phyloP scores from a whole-genome alignment of 2,113 vertebrate genomes.

The Sitta europaea region DNA sequence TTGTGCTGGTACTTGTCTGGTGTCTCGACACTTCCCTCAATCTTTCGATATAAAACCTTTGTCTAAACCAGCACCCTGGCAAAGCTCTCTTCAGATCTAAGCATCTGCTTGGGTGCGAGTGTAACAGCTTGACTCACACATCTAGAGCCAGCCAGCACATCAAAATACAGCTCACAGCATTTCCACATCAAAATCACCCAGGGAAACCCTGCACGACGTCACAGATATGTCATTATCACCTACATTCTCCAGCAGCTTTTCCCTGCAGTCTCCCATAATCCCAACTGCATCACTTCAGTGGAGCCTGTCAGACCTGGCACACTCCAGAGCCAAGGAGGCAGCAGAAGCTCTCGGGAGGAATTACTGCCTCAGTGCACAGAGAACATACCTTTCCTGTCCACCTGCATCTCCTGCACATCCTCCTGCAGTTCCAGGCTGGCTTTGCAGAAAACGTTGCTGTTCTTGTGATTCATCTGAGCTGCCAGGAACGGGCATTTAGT shows the following conservation, averaged over 20 bases:
- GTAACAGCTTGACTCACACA: neutral
- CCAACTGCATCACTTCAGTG: neutral
- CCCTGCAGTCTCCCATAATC: neutral
- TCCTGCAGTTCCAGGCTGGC: slow-evolving; percentile 90
- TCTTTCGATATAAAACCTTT: neutral
- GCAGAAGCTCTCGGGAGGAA: neutral
- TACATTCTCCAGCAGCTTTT: neutral
- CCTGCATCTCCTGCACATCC: slow-evolving; percentile 89
- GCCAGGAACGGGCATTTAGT: slow-evolving; percentile 95
- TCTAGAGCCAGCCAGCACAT: neutral
- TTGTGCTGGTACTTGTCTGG: neutral
- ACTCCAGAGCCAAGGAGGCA: neutral
- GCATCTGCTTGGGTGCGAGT: neutral
- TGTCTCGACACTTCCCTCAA: rapidly evolving
- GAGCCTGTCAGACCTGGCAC: neutral
- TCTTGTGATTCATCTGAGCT: slow-evolving; percentile 88
- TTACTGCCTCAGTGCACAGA: rapidly evolving
- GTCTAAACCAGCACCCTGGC: neutral
- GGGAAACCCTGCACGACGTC: neutral
- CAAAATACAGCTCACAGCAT: neutral
- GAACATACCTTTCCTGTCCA: slow-evolving; percentile 79
- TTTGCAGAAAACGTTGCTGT: slow-evolving; percentile 87
- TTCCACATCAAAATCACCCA: neutral
- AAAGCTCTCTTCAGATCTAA: neutral
- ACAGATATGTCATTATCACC: neutral